Base-by-base conservation (phyloP, 2,113 vertebrate species). In the Odocoileus hemionus region DNA sequence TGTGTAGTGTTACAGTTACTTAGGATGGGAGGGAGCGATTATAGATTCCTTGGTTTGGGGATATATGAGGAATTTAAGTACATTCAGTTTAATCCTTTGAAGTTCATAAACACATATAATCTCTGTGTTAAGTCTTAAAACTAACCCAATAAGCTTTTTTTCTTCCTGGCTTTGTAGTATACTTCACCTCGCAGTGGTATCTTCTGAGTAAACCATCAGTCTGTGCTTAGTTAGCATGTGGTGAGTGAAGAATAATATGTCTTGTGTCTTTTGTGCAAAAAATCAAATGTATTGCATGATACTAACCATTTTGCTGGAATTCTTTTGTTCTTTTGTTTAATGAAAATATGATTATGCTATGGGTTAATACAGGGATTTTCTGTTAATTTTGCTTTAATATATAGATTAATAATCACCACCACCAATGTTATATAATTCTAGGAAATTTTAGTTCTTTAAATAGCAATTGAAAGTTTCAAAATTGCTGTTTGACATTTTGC, bases 161-260 rank as follows among this genome's bases (percentile, higher is more conserved):
- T 99, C 98, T 99, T 98, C 98, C 98, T 98, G 99, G 98, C 99
- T 99, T 99, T 99, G 95, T 99, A 99, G 99, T 99, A 99, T 95
- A 94, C 99, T 96, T 99, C 99, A 98, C 97, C 99, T 98, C 99
- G 98, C 98, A 98, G 98, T 98, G 99, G 99, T 98, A 98, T 99
- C 99, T 99, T 99, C 99, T 99, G 99, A 99, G 94, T 98, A 97
- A 98, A 96, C 96, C 98, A 84, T 98, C 98, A 98, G 93, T 98
- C 98, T 99, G 98, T 98, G 98, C 98, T 98, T 99, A 99, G 98
- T 98, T 99, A 98, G 98, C 95, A 30, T 98, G 98, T 98, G 97
- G 99, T 99, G 99, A 99, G 99, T 99, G 98, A 98, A 98, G 98
- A 97, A 97, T 97, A 96, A 96, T 96, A 84, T 97, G 91, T 96